A percentile compares a stretch with the other conserved stretches of the same genome.
Conservation (phyloP, 2,113 vertebrate species). For the Mastomys natalensis region DNA sequence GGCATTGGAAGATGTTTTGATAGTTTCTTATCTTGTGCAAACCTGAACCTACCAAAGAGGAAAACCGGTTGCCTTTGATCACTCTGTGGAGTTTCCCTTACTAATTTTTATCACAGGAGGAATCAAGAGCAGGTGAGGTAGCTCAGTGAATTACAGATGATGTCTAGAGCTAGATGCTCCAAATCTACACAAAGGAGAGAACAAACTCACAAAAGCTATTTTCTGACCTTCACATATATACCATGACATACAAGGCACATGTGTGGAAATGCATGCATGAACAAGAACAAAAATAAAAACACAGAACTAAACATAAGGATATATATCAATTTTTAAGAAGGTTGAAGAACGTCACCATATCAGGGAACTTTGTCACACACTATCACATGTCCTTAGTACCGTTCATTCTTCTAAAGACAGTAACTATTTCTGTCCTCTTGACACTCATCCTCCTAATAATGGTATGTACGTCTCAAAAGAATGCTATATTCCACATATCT, state of each 20-base stretch:
- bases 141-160: not conserved
- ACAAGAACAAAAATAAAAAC: not conserved
- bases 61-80: not conserved
- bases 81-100: not conserved
- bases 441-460: not conserved
- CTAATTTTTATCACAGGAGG: not conserved
- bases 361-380: not conserved
- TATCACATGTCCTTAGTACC: not conserved
- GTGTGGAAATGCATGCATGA: not conserved
- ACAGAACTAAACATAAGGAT: not conserved
- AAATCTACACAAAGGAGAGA: not conserved
- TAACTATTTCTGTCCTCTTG: not conserved
- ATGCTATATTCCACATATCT: not conserved
- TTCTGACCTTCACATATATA: not conserved
- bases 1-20: not conserved
- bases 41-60: not conserved
- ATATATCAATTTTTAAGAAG: not conserved
- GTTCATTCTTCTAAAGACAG: not conserved
- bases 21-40: not conserved
- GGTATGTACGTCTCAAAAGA: not conserved
- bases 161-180: not conserved
- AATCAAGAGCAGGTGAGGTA: not conserved
- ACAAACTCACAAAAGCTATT: not conserved
- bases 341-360: not conserved
- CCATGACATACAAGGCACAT: not conserved